Base-by-base conservation (phyloP, 1,140 invertebrate genomes). In the Neodiprion lecontei region DNA sequence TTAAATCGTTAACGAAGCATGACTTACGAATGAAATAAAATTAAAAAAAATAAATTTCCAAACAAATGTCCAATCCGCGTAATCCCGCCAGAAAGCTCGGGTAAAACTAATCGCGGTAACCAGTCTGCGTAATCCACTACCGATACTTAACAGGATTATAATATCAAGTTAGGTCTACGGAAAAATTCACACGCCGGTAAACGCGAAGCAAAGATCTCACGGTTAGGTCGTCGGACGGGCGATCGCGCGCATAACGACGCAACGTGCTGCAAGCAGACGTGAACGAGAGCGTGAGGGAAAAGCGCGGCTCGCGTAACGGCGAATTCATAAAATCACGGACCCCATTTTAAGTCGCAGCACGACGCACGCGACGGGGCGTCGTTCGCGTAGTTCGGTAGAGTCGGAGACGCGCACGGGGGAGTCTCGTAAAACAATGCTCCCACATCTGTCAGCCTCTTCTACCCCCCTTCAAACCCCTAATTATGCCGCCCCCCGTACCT, bases 381-480 rank as follows among this genome's bases (percentile, higher is more conserved):
- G 73, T 68, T 73, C 67, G 71, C 48, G 76, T 70, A 75, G 70
- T 71, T 23, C 23, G 40, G n/a, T 17, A 17, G 10, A 49, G n/a
- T 61, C 72, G 65, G 69, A 48, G 76, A 65, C 74, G 76, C 53
- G 53, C 53, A 82, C 76, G 74, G 75, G 75, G 80, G 83, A 82
- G 82, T 83, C 83, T 83, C 85, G 84, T 88, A 89, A 89, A 89
- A 89, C 88, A 89, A 89, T 89, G 88, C 86, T 89, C 88, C 88
- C 88, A 89, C 88, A 88, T 89, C 88, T 89, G 88, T 89, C 88
- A 87, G 88, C 84, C 88, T 88, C 87, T 88, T 88, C 83, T 87
- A 82, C 84, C 82, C 85, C 85, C 85, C 83, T 88, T 86, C 85
- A 82, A 84, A 81, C 80, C 82, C 86, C 88, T 89, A 89, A 89